Evolutionary conservation across 2,113 vertebrate species (phyloP), one percentile per base, ranked within the genome.

Genomic region (Calypte anna): DNA sequence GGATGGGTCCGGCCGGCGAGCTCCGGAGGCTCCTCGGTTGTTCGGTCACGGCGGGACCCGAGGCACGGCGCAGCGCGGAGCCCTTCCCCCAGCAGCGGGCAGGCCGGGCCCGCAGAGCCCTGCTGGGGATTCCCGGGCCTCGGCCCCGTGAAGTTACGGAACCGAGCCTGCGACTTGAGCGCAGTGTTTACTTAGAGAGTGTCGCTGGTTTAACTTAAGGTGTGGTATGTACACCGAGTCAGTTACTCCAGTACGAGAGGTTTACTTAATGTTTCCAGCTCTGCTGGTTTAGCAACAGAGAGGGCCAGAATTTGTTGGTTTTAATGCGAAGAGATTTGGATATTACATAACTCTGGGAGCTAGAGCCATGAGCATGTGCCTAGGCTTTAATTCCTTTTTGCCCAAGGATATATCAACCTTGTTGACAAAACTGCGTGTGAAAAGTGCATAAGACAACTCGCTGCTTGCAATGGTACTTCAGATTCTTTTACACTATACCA

Each of bases 211-310:
- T 46, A 18, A 20, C 73, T 46, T 10, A 13, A 74, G 91, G 83
- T 54, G 93, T 28, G 83, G 40, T 77, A 1, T 2, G 70, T n/a
- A 6, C 61, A 2, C 68, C 59, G 83, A 86, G 61, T 86, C 89
- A 73, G 50, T 80, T 22, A 23, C 73, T 74, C 59, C 77, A 14
- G 62, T 3, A 7, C 6, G 2, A 40, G 82, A 67, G 38, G 31
- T 88, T 91, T 70, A 40, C 36, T 75, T 72, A 18, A 43, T 6
- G 44, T 36, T 92, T 85, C 91, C 91, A 68, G 91, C 83, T 46
- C 89, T 20, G 86, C 92, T 84, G 88, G 91, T 95, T 95, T 92
- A 75, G 83, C 91, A 89, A 63, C 69, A 10, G 46, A 68, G 54
- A 69, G 15, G 13, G 58, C 36, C 43, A 10, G 53, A 66, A 30